A percentile compares a stretch with the other conserved stretches of the same genome.
Evolutionary conservation across 1,140 invertebrate species (phyloP).

Genomic region (Eumaeus atala): DNA sequence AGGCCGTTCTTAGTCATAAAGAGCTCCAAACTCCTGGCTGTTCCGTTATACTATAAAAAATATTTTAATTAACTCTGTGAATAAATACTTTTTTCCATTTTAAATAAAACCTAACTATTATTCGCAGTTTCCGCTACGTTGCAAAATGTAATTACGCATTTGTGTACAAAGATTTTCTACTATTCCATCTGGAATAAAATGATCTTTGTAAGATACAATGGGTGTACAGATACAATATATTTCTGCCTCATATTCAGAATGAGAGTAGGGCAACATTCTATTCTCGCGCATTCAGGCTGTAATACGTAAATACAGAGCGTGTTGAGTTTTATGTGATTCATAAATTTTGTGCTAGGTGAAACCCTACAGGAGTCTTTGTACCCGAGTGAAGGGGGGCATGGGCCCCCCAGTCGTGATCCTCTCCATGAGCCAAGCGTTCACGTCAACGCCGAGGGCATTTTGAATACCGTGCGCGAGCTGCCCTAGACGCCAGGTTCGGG

Average conservation of each 20-base stretch:
- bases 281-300: slow-evolving; percentile 9
- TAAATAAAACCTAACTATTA: slow-evolving; percentile 7
- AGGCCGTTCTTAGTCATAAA: neutral
- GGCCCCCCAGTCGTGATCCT: no score
- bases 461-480: no score
- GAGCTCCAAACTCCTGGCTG: no score
- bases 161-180: slow-evolving; percentile 5
- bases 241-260: slow-evolving; percentile 22
- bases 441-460: no score
- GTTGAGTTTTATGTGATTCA: slow-evolving; percentile 22
- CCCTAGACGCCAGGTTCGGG: no score
- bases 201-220: slow-evolving; percentile 25
- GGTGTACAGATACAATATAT: slow-evolving; percentile 24
- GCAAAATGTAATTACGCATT: slow-evolving; percentile 20
- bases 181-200: slow-evolving; percentile 23
- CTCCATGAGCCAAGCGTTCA: no score
- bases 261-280: slow-evolving; percentile 25
- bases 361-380: no score
- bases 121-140: neutral
- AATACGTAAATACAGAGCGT: slow-evolving; percentile 7
- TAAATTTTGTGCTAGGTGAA: no score
- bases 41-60: no score
- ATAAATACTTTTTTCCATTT: neutral
- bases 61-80: no score
- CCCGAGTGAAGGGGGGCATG: no score